Evolutionary conservation across 1,140 invertebrate genomes (phyloP), one percentile per base, ranked within the genome.

Genomic region (Palaemon carinicauda): DNA sequence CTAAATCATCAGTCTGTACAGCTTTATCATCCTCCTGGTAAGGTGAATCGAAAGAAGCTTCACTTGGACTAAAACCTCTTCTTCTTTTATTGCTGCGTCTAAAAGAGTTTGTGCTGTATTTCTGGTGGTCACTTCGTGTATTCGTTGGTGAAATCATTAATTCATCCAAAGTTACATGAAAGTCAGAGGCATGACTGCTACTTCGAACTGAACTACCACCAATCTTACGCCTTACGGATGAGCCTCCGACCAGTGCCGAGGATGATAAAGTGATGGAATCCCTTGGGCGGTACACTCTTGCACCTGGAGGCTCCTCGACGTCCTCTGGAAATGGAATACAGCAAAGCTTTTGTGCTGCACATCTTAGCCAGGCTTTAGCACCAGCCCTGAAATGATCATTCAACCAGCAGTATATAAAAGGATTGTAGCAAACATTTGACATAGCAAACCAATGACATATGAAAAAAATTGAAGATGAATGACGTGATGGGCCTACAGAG

Each of bases 361-460:
- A 84, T 15, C 21, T 24, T 12, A 88, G 31, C 73, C 82, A 85
- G 15, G 87, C 53, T 60, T 56, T 74, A 17, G 90, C 90, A 21
- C 92, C 93, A 29, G 90, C 89, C 3, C 93, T 90, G 89, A 93
- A 94, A 84, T 92, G 91, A 33, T 92, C 91, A 77, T 92, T 92
- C 4, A 91, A 88, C 91, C 92, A 93, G 88, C 93, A 93, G 90
- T 93, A 94, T 31, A 93, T 92, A 82, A 93, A 92, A 0, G 93
- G 93, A 88, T 94, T 94, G 90, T 92, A 93, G 88, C 92, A 93
- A 51, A 92, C 92, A 87, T 92, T 92, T 41, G 91, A 92, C 92
- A 93, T 93, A 24, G 93, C 92, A 41, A 93, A 89, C 91, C 92
- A 92, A 79, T 92, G 92, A 82, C 90, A 92, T 53, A 90, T 83